Percentiles rank a stretch among this genome's conserved stretches.
phyloP scores from a whole-genome alignment of 2,888 invertebrate genomes.

The Agrilus mali region DNA sequence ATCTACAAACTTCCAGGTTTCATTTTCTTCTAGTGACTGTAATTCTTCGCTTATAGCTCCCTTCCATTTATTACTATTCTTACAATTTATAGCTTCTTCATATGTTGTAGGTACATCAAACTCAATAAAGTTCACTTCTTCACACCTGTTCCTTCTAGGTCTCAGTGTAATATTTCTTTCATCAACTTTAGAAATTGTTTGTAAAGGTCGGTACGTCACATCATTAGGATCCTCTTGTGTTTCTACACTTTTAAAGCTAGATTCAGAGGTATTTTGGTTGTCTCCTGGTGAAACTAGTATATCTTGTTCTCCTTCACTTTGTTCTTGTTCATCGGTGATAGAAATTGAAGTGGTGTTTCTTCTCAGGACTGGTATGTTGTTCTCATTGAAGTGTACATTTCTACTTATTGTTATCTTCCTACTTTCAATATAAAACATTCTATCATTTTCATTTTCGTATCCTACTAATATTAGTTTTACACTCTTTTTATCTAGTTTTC shows the following conservation, averaged over 20 bases:
- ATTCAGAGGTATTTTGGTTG: neutral
- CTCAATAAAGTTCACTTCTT: conserved; percentile 10
- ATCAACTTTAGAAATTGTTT: too few species aligned
- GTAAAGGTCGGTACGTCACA: neutral
- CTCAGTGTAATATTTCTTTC: neutral
- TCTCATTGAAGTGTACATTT: conserved; percentile 14
- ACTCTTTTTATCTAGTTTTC: conserved; percentile 8
- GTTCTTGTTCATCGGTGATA: neutral
- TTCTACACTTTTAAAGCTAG: neutral
- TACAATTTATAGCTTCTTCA: conserved; percentile 10
- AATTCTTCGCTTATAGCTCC: too few species aligned
- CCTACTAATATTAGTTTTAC: conserved; percentile 13
- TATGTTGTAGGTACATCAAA: conserved; percentile 9
- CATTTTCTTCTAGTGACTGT: conserved; percentile 7
- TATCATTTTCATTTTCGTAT: conserved; percentile 14
- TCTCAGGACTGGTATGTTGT: neutral
- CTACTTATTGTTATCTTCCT: conserved; percentile 14
- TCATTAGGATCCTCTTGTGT: neutral
- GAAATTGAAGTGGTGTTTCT: neutral
- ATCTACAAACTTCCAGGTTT: conserved; percentile 9
- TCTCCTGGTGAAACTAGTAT: conserved; percentile 2
- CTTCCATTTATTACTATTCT: conserved; percentile 10
- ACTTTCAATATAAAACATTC: conserved; percentile 11
- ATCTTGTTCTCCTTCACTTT: conserved; percentile 1
- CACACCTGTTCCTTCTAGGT: conserved; percentile 5